Evolutionary conservation across 2,797 vertebrate species (phyloP).

Genomic region (Syngnathus rostellatus): DNA sequence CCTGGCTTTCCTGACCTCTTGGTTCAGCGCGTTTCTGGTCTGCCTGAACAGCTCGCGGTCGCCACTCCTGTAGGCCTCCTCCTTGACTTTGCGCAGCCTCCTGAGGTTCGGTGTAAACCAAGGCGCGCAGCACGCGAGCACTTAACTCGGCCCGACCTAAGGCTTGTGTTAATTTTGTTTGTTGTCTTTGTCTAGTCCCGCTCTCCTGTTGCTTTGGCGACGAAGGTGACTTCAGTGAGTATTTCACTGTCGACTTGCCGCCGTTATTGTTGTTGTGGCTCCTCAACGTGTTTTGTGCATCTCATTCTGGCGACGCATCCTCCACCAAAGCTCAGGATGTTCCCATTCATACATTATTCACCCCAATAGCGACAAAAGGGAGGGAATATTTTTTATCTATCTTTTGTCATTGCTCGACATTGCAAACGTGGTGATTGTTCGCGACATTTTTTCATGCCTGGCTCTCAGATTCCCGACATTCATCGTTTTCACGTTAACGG

Average conservation of each 20-base stretch:
- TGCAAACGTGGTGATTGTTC: background rate
- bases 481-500: background rate
- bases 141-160: constrained; percentile 36
- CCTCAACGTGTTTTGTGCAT: constrained; percentile 36
- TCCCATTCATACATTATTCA: background rate
- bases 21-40: too few relatives aligned
- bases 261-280: constrained; percentile 41
- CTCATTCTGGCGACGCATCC: constrained; percentile 1
- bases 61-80: too few relatives aligned
- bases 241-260: constrained; percentile 61
- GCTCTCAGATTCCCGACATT: background rate
- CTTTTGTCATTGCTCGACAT: background rate
- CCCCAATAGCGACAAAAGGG: too few relatives aligned
- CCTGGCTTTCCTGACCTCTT: too few relatives aligned
- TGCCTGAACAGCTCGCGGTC: too few relatives aligned
- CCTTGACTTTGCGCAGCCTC: too few relatives aligned
- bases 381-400: too few relatives aligned
- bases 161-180: constrained; percentile 49
- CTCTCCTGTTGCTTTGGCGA: constrained; percentile 82
- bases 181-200: constrained; percentile 73
- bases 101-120: too few relatives aligned
- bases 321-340: background rate
- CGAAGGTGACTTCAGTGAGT: constrained; percentile 80
- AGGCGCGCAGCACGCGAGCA: background rate
- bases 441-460: background rate